A percentile compares a stretch with the other conserved stretches of the same genome.
Conservation (phyloP, 2,888 invertebrate species). For the Ophion costatus region DNA sequence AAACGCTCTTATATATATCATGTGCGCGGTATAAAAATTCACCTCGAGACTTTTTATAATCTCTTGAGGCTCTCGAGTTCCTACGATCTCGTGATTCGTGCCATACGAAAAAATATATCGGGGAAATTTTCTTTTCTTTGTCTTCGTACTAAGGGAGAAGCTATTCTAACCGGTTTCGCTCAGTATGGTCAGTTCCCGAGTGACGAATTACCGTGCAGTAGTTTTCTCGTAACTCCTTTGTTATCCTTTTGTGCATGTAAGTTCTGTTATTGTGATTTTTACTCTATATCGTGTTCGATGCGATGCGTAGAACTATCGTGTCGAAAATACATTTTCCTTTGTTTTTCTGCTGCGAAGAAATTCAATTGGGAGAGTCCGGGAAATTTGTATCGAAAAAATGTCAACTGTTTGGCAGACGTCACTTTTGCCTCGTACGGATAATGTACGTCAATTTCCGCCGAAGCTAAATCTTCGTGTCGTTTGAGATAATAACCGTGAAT, state of each 20-base stretch:
- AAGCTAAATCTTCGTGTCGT: not conserved
- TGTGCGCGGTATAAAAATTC: not conserved
- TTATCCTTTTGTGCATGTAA: slow-evolving; percentile 53
- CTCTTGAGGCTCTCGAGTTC: not conserved
- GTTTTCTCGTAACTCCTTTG: slow-evolving; percentile 49
- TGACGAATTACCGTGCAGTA: slow-evolving; percentile 46
- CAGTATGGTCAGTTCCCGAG: slow-evolving; percentile 58
- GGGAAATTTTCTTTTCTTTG: not conserved
- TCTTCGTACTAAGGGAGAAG: slow-evolving; percentile 14
- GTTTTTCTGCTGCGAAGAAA: not conserved
- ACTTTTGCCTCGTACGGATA: not conserved
- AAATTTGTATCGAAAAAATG: not conserved
- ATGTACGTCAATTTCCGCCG: not conserved
- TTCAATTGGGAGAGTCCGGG: not conserved
- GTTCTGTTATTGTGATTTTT: slow-evolving; percentile 27
- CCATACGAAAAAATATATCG: not conserved
- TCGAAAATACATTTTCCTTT: not conserved
- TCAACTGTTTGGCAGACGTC: not conserved
- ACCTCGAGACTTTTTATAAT: not conserved
- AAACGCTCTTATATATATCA: not conserved
- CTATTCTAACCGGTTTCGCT: slow-evolving; percentile 18
- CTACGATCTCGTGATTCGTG: not conserved
- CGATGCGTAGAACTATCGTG: not conserved
- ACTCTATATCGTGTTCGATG: not conserved
- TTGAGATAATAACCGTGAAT: not conserved